Base-by-base conservation (phyloP, 2,888 invertebrate species). In the Osedax frankpressi region DNA sequence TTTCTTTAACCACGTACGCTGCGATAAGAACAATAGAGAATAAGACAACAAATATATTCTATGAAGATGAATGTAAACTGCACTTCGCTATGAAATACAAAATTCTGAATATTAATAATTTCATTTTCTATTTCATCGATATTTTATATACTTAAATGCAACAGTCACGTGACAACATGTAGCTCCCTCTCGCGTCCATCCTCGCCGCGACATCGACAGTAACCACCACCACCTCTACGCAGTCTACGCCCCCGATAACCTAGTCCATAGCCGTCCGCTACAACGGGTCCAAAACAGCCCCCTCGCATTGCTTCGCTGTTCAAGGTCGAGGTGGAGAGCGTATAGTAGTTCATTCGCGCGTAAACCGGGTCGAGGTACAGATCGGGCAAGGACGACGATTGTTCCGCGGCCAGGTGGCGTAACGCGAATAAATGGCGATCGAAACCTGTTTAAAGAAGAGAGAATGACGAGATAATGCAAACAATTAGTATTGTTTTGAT, bases 221-320 rank as follows among this genome's bases (percentile, higher is more conserved):
- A n/a, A n/a, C n/a, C n/a, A n/a, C n/a, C n/a, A n/a, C n/a, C n/a
- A n/a, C n/a, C n/a, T n/a, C n/a, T n/a, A n/a, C n/a, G n/a, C n/a
- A n/a, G 44, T 44, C 11, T 11, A 44, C 19, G 19, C 44, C 19
- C 11, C 44, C 19, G 44, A 82, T 76, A 74, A 83, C 84, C 84
- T 78, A 97, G 89, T 63, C 98, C 98, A 82, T 91, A 91, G 2
- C 97, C 97, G 86, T 97, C 90, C 72, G 87, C 85, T 0, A 90
- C 90, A 3, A 94, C 94, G 0, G 97, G 95, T 0, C 94, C 96
- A 86, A 98, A 98, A 0, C 92, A 93, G 28, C 96, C 97, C 28
- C 91, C 70, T 80, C 89, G 85, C 14, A 96, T 89, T 73, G 90
- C 90, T 0, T 92, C 91, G 70, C 94, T 92, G 0, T 91, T 90